Evolutionary conservation across 2,888 invertebrate species (phyloP).

Genomic region (Lithophane leautieri): DNA sequence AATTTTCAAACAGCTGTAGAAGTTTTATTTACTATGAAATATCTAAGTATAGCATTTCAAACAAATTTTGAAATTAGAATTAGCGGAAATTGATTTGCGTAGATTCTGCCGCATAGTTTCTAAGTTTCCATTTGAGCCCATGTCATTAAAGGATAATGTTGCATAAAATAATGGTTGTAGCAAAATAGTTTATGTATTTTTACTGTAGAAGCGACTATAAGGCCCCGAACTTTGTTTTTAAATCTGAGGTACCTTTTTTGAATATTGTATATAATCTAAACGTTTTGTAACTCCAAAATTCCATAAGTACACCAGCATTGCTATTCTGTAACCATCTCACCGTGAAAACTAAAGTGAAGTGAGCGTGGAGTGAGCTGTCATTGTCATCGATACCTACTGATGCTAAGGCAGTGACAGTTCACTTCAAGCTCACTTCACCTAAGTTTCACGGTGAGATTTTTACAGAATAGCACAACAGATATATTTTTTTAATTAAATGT

Average conservation of each 20-base stretch:
- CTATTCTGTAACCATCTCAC: too few relatives aligned
- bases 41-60: background rate
- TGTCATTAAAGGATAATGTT: background rate
- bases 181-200: background rate
- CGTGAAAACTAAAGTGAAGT: too few relatives aligned
- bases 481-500: background rate
- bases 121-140: background rate
- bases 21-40: background rate
- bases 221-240: background rate
- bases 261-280: background rate
- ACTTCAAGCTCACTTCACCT: too few relatives aligned
- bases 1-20: background rate
- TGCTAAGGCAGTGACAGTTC: too few relatives aligned
- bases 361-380: too few relatives aligned
- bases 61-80: background rate
- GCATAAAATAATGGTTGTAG: background rate
- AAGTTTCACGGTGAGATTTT: too few relatives aligned
- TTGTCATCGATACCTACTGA: too few relatives aligned
- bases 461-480: too few relatives aligned
- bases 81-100: background rate
- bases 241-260: background rate
- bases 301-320: background rate
- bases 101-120: background rate
- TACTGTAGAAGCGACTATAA: too few relatives aligned
- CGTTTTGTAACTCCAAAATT: background rate